Conservation (phyloP, 2,113 vertebrate genomes). For the Smithornis capensis region DNA sequence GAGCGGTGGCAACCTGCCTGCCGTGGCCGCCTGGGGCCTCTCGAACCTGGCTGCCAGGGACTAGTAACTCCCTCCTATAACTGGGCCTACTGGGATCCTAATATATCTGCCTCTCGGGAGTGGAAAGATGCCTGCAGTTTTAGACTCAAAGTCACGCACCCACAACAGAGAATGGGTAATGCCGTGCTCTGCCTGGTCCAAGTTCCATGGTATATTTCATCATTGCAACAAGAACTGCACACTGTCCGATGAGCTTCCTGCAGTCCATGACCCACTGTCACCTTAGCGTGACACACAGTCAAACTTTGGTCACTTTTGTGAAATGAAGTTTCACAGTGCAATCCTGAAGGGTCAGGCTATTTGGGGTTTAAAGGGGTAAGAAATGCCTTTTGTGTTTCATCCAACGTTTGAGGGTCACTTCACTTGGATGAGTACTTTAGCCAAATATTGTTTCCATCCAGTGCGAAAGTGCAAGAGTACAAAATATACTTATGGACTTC, state of each 20-base stretch:
- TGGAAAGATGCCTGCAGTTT: not conserved
- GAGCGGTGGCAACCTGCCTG: not conserved
- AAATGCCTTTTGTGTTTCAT: not conserved
- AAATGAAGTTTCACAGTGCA: not conserved
- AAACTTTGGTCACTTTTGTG: accelerated
- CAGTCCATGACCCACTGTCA: accelerated
- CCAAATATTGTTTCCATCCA: not conserved
- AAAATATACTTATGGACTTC: not conserved
- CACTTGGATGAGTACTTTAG: not conserved
- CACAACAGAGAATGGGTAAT: accelerated
- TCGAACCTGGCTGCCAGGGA: not conserved
- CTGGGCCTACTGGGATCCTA: not conserved
- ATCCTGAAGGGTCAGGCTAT: accelerated
- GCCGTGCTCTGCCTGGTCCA: accelerated
- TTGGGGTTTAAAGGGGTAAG: not conserved
- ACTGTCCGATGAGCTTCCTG: accelerated
- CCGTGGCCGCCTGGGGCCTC: not conserved
- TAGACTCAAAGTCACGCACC: accelerated
- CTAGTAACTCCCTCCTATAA: accelerated
- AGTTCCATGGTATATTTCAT: accelerated
- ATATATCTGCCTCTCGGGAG: too few species aligned
- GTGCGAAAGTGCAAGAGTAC: not conserved
- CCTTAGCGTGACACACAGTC: accelerated
- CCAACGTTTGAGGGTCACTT: not conserved
- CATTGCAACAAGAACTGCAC: accelerated